Evolutionary conservation across 2,113 vertebrate genomes (phyloP), one percentile per base, ranked within the genome.

Genomic region (Pagrus major): DNA sequence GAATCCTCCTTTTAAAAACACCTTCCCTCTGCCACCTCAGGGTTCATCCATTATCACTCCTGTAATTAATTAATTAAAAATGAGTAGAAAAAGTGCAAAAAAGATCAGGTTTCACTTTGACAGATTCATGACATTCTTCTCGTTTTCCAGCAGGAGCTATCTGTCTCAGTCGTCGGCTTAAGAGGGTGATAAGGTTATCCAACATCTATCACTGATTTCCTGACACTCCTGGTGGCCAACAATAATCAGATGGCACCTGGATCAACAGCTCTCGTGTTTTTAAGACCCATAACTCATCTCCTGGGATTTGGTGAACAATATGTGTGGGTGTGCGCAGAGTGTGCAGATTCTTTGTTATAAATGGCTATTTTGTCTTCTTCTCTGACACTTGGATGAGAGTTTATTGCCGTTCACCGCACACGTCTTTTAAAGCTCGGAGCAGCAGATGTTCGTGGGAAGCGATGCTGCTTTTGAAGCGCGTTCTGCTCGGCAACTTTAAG

Each of bases 241-340:
- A 94, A 93, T 93, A 95, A 94, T 94, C 89, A 92, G 75, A 93
- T 88, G 83, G 80, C 93, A 94, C 93, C 93, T 94, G 93, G 89
- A 91, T 93, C 93, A 95, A 95, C 93, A 95, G 80, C 76, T 80
- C 70, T 64, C 12, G 47, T 73, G 74, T 87, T 90, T n/a, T 91
- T 86, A 76, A 85, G 80, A 83, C 78, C 90, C 71, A 88, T 85
- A 89, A 91, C 75, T 89, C 85, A 85, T 92, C 83, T 84, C 69
- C n/a, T 47, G 59, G 80, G 83, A 85, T 79, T 78, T n/a, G n/a
- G 49, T 70, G 54, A 81, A 70, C 64, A 67, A 61, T 47, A 37
- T 44, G 65, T 78, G 68, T 23, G 70, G 52, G 75, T 47, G 76
- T 51, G 54, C 20, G 49, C 18, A 41, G 54, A 31, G 35, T 63